Base-by-base conservation (phyloP, 2,113 vertebrate genomes). In the Salvelinus namaycush region DNA sequence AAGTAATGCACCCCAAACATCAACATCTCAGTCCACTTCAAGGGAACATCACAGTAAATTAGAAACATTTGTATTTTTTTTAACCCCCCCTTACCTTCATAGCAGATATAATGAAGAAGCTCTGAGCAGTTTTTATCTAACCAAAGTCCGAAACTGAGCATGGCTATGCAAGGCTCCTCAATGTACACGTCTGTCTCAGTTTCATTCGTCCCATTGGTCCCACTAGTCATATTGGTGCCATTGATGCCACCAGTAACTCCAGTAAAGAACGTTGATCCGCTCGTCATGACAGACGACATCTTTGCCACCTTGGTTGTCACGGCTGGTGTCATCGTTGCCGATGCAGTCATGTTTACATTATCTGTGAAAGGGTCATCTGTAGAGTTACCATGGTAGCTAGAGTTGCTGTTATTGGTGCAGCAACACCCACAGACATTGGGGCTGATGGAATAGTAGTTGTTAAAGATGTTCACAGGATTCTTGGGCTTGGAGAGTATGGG, bases 81-180 rank as follows among this genome's bases (percentile, higher is more conserved):
- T 0, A 66, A 3, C 3, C 8, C 22, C 73, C 22, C 74, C 78
- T 48, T 85, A 94, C 93, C 91, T 68, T 93, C 92, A 77, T 92
- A 93, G 66, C 92, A 94, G 70, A 94, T 84, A 73, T 68, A 94
- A 16, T 90, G 82, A 26, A 89, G 79, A 3, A 0, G 16, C 1
- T 86, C 67, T 5, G 4, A 73, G 77, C 93, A 93, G 6, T 48
- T 9, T 64, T 60, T 86, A 31, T 92, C 92, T 13, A 88, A 31
- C 93, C 93, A 94, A 20, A 90, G 65, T 22, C 93, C 93, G 12
- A 83, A 88, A 29, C 70, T 83, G 8, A 87, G 80, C 80, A 92
- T 71, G 65, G 76, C 83, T 75, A 93, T 88, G 27, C 93, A 94
- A 0, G 86, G 75, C 60, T 94, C 87, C 48, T 89, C 86, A 0